Evolutionary conservation across 2,113 vertebrate genomes (phyloP).

Genomic region (Ceratotherium simum): DNA sequence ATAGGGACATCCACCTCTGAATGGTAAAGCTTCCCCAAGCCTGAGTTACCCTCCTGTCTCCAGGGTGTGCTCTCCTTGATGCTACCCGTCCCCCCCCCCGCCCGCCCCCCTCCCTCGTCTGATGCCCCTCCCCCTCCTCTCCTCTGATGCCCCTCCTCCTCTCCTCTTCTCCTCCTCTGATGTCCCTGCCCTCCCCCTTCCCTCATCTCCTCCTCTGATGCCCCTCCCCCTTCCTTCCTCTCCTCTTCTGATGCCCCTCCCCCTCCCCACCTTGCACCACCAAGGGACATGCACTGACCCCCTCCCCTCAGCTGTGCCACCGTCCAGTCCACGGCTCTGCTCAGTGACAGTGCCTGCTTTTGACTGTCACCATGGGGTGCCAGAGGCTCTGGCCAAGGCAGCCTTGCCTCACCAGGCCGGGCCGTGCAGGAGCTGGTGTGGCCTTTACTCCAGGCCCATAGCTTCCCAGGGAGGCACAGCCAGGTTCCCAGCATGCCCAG

Average conservation of each 20-base stretch:
- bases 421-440: rapidly evolving
- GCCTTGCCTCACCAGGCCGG: background rate
- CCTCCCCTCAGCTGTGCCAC: background rate
- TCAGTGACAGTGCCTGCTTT: background rate
- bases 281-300: background rate
- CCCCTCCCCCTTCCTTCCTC: no score
- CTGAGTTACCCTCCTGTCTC: background rate
- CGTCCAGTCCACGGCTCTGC: background rate
- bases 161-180: no score
- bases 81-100: background rate
- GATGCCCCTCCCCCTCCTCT: no score
- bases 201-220: background rate
- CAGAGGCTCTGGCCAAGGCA: background rate
- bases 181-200: no score
- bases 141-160: no score
- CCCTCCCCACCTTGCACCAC: background rate
- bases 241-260: no score
- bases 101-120: no score
- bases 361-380: background rate
- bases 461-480: background rate
- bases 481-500: background rate
- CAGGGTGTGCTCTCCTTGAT: background rate
- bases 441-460: background rate
- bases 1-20: background rate
- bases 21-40: background rate